Evolutionary conservation across 2,113 vertebrate genomes (phyloP), one percentile per base, ranked within the genome.

Genomic region (Morone saxatilis): DNA sequence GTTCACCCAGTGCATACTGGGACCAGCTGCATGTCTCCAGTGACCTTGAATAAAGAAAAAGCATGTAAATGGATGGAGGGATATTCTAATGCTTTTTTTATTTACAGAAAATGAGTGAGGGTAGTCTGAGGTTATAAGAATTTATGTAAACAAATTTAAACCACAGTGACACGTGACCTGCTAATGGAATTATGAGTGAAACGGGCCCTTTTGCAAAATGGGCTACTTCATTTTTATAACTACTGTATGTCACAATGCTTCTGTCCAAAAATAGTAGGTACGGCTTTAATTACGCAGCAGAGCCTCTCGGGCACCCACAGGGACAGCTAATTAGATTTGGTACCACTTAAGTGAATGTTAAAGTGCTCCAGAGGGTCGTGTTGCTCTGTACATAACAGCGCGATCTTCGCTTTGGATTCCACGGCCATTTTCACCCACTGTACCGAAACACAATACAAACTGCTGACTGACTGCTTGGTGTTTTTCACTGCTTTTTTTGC

Each of bases 221-320:
- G 6, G 8, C 40, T 43, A 41, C 19, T 83, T 60, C 9, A 70
- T 71, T 36, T 40, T 16, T 53, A 7, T 25, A 25, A 25, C 25
- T 25, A 25, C 25, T 25, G 7, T 69, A 41, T 14, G 43, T 53
- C 56, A 50, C 31, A 19, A 7, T 31, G 43, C 51, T 14, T 70
- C 19, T 47, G 17, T 66, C 25, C 8, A 40, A 53, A 31, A 75
- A 67, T 14, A 31, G 48, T 50, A 65, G 59, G 61, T 56, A 45
- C 56, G 57, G 19, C 25, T 70, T 73, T 81, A 78, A 75, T 67
- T 59, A 47, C 51, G 17, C 51, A 68, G 31, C 31, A n/a, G 25
- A 63, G 7, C n/a, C 47, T 12, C 9, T 51, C 60, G 75, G 65
- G 48, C 65, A 53, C 41, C 53, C 54, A 80, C 12, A 7, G 5